Base-by-base conservation (phyloP, 2,888 invertebrate species). In the Gandaritis pyraliata region DNA sequence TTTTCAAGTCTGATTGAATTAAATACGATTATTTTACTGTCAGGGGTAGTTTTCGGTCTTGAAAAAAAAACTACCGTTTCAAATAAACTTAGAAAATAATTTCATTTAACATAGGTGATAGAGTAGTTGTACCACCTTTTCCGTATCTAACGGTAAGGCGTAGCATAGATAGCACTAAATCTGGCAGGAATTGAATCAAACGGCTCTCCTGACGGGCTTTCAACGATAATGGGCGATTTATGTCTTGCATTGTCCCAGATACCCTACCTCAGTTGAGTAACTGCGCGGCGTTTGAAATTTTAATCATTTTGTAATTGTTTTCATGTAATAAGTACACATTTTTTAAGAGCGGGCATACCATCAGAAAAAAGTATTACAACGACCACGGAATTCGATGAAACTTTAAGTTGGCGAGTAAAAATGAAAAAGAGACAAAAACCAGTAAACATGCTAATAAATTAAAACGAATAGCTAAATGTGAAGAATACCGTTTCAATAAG, bases 221-320 rank as follows among this genome's bases (percentile, higher is more conserved):
- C 76, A 70, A 77, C 74, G 88, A 89, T 90, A 89, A 87, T 86
- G 80, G 74, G 54, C 78, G 81, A 88, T 89, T 88, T 89, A 90
- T 87, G 77, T 73, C 70, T 61, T 75, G 73, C 77, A 78, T 79
- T 82, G 78, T 80, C 76, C 78, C 75, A 70, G 73, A 73, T 79
- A 77, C 75, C 73, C 66, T 64, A 62, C 72, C 69, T 71, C 55
- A 50, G 50, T 51, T 51, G 60, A 49, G 50, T 61, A 61, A 61
- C 53, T 47, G 46, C 54, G 18, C 41, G 36, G 23, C 18, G 46
- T 39, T 54, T 54, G 45, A 53, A 62, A 62, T 58, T 58, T 53
- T 50, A 58, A 58, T 62, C 45, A 62, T 58, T 58, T 58, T 58
- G 52, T 57, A 53, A 46, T 49, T 53, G 53, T 43, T 53, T 48